Conservation (phyloP, 2,113 vertebrate genomes). For the Rhea pennata region DNA sequence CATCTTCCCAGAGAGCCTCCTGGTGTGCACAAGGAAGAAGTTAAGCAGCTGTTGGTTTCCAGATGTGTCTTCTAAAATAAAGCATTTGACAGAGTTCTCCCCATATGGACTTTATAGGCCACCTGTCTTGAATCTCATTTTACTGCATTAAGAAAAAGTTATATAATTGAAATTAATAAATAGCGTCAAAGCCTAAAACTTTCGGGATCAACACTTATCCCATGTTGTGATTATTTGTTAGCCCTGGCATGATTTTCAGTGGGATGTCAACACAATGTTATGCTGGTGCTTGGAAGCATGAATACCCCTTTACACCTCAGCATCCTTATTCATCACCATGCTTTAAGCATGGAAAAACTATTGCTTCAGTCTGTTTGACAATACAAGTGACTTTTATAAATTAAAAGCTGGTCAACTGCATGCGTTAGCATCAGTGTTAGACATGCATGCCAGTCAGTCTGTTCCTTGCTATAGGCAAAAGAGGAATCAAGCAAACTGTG, state of each 20-base stretch:
- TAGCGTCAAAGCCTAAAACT: neutral
- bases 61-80: neutral
- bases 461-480: neutral
- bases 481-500: neutral
- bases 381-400: neutral
- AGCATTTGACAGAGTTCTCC: neutral
- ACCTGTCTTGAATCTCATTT: neutral
- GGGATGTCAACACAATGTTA: accelerated
- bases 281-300: neutral
- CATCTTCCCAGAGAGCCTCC: neutral
- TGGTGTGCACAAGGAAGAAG: neutral
- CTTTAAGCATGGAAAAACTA: neutral
- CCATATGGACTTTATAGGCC: neutral
- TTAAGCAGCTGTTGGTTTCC: neutral
- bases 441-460: neutral
- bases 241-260: neutral
- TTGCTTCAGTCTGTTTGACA: neutral
- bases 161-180: neutral
- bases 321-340: neutral
- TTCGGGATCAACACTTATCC: neutral
- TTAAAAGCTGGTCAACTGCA: neutral
- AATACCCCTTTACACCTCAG: neutral
- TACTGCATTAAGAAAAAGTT: neutral
- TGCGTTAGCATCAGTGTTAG: neutral
- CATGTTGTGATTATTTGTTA: neutral